These are phyloP conservation scores for Columba janthina DNA, from an alignment of 2,113 vertebrate species.

Conservation along the genomic window DNA sequence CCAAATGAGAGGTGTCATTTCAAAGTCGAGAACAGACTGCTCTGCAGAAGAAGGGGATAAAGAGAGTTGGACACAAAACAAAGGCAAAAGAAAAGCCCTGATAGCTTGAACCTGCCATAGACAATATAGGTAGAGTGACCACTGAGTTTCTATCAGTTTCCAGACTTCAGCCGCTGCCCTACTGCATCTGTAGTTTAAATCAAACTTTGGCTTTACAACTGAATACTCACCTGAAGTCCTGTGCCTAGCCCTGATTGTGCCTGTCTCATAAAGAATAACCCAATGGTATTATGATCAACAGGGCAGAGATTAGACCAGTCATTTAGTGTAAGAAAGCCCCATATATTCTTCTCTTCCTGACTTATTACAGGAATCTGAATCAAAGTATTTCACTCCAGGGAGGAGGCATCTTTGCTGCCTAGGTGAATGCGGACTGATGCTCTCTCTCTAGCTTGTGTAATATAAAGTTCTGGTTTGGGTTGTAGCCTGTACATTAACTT, in stretches of 20 bases:
- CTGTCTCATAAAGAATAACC: neutral
- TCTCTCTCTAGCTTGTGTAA: neutral
- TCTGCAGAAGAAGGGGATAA: neutral
- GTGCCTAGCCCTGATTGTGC: neutral
- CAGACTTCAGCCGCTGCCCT: neutral
- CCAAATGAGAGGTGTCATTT: neutral
- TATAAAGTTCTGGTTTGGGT: neutral
- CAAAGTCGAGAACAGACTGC: neutral
- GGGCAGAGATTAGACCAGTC: neutral
- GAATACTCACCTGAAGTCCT: neutral
- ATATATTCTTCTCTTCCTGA: neutral
- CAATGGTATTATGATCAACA: neutral
- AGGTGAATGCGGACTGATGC: neutral
- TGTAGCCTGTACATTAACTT: neutral
- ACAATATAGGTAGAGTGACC: neutral
- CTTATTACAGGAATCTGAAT: neutral
- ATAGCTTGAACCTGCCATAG: neutral
- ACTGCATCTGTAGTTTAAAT: neutral
- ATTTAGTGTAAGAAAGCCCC: neutral
- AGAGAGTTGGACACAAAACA: neutral
- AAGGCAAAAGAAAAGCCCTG: neutral
- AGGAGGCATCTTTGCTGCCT: neutral
- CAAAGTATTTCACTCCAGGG: neutral
- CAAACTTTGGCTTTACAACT: neutral
- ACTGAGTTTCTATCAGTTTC: neutral